Evolutionary conservation across 2,888 invertebrate genomes (phyloP), one percentile per base, ranked within the genome.

Genomic region (Drosophila lacicola): DNA sequence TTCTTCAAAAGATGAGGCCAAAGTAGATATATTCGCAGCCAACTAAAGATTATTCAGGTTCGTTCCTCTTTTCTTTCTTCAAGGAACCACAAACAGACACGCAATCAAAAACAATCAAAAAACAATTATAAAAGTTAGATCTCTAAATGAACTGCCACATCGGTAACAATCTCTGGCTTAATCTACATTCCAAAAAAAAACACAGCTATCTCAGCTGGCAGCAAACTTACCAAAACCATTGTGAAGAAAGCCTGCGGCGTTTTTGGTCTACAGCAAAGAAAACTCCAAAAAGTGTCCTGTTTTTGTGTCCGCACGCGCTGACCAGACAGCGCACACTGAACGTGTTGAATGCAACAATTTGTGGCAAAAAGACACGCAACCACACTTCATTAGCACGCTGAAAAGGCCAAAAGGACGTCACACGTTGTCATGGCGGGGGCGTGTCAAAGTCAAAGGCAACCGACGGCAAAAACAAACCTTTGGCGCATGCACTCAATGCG

Each of bases 341-440:
- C 29, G 29, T 60, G 49, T 55, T 25, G 65, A 63, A 80, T 83
- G 89, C 89, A 83, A 88, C 87, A 88, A 84, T 72, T 88, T 78
- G 70, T 55, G 54, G 42, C 54, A 19, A 13, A 29, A 10, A 19
- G 19, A n/a, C 50, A 63, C 75, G 67, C 75, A 33, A 29, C 8
- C 29, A 29, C 29, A 29, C 29, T 78, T 72, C 83, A 80, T 55
- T 66, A 42, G 4, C 25, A 36, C 36, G 9, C 29, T 33, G 25
- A 17, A 73, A 67, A 73, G 58, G 73, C 21, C 44, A 71, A 66
- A 66, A 55, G 41, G 45, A 42, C 50, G 36, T 17, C 34, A 21
- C 14, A 33, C 19, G 1, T 3, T 17, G 29, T 10, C 49, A 39
- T 11, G 36, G 36, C 6, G 34, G 49, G 45, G 49, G 68, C 54